Evolutionary conservation across 1,140 invertebrate species (phyloP), one percentile per base, ranked within the genome.

Genomic region (Leptinotarsa defecta): DNA sequence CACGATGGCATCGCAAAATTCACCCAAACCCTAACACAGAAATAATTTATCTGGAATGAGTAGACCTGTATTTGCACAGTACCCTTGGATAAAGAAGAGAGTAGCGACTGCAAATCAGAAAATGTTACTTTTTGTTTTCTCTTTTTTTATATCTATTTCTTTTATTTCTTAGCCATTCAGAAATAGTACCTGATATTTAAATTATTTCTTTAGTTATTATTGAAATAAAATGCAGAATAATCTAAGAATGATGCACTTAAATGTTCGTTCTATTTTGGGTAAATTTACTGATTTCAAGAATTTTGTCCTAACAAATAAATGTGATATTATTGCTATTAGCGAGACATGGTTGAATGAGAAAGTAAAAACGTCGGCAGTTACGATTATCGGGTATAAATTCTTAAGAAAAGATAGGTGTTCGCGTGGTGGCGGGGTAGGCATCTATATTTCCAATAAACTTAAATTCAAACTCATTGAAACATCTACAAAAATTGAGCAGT

Each of bases 351-450:
- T 20, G 1, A 19, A 64, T 20, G 19, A 64, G 13, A 64, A 64
- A 3, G 63, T 64, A 64, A 64, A 64, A 17, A 64, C 62, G 62
- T 64, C 62, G 13, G 62, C 62, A 64, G 5, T 64, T 64, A 64
- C 62, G 19, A 64, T 64, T 64, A 13, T 0, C 19, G 22, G 13
- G 19, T 64, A 6, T 64, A 19, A 64, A 4, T 64, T 6, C 2
- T 64, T 64, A 24, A 24, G 13, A 64, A 64, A 19, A 22, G 63
- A 64, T 22, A 22, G 63, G 5, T 64, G 62, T 19, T 72, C 52
- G 61, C 19, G 52, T 57, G 71, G 57, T 63, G n/a, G 52, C 20
- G 17, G 61, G 71, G 61, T 64, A 52, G 49, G 49, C 2, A 52
- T 52, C 49, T 52, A 52, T 52, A 52, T 52, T 13, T 52, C 49